Conservation (phyloP, 2,888 invertebrate genomes). For the Terebella lapidaria region DNA sequence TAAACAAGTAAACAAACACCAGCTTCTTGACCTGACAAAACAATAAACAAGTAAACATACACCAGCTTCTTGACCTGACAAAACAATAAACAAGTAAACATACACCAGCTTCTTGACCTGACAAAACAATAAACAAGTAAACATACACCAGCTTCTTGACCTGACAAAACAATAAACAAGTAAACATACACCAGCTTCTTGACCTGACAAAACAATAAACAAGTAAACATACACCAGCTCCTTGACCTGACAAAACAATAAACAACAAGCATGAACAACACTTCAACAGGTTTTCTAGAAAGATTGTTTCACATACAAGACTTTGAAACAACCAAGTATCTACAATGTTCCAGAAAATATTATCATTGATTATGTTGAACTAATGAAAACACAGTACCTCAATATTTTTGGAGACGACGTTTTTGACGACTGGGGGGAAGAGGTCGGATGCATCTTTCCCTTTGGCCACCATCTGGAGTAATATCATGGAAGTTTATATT, state of each 20-base stretch:
- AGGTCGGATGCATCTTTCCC: constrained; percentile 94
- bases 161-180: constrained; percentile 33
- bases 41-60: background rate
- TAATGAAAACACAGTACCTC: constrained; percentile 61
- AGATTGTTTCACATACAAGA: background rate
- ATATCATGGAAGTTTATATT: constrained; percentile 24
- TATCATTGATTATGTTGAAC: too few species aligned
- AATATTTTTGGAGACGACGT: constrained; percentile 98
- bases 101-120: too few species aligned
- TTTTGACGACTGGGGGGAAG: constrained; percentile 99
- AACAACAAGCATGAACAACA: background rate
- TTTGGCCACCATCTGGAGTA: constrained; percentile 92
- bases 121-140: too few species aligned
- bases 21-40: constrained; percentile 79
- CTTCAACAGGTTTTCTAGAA: background rate
- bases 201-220: background rate
- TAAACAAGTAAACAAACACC: constrained; percentile 88
- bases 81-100: background rate
- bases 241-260: background rate
- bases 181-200: background rate
- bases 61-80: background rate
- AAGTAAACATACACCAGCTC: background rate
- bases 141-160: constrained; percentile 99
- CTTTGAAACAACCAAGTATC: too few species aligned
- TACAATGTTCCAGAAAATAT: too few species aligned